Conservation (phyloP, 2,113 vertebrate species). For the Psilopsiagon aymara region DNA sequence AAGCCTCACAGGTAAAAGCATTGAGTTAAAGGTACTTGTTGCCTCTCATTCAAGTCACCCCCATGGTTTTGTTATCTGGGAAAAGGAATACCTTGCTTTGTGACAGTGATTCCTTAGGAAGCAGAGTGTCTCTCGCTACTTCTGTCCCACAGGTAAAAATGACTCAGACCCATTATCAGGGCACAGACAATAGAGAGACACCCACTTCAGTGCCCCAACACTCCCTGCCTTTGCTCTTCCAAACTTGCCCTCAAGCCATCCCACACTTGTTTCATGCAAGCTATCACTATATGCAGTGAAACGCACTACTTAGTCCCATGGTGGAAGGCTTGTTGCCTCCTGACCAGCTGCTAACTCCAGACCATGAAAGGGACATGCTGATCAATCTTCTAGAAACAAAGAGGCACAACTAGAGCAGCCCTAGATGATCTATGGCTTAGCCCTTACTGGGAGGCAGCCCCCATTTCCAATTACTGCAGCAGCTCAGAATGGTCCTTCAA, state of each 20-base stretch:
- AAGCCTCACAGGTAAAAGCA: not conserved
- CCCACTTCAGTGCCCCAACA: not conserved
- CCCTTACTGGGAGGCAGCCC: not conserved
- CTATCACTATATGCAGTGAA: not conserved
- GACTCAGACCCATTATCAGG: not conserved
- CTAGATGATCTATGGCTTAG: not conserved
- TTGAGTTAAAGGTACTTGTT: not conserved
- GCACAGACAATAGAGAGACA: rapidly evolving
- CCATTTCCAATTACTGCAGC: not conserved
- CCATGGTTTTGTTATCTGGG: not conserved
- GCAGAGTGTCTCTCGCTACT: not conserved
- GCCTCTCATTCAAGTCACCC: not conserved
- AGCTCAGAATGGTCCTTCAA: rapidly evolving
- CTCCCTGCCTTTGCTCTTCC: not conserved
- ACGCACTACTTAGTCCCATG: rapidly evolving
- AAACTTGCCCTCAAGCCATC: not conserved
- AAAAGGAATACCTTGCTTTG: not conserved
- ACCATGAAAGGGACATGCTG: rapidly evolving
- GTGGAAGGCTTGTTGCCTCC: not conserved
- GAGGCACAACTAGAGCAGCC: not conserved
- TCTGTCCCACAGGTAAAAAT: not conserved
- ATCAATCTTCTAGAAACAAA: rapidly evolving
- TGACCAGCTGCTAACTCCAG: not conserved
- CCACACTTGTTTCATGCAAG: not conserved
- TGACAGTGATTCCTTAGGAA: not conserved